These are phyloP conservation scores for Agriopis aurantiaria DNA, from an alignment of 2,888 invertebrate species.

Conservation along the genomic window DNA sequence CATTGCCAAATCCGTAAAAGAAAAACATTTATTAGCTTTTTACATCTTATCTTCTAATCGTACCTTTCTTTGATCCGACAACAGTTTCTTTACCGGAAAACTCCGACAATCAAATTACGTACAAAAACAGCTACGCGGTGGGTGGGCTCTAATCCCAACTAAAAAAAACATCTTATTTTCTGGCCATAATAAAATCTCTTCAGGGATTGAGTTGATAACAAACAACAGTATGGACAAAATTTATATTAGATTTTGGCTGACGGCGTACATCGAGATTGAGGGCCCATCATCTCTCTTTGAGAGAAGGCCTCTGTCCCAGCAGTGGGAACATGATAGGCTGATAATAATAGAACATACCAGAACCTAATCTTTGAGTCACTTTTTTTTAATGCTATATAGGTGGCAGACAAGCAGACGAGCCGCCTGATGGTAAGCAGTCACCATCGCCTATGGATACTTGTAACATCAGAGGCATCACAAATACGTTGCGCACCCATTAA, in stretches of 20 bases:
- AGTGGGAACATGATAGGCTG: no score
- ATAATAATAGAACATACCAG: no score
- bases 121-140: conserved; percentile 25
- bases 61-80: conserved; percentile 6
- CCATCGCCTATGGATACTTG: no score
- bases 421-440: no score
- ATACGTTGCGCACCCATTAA: no score
- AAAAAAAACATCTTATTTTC: conserved; percentile 43
- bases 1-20: not conserved
- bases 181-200: conserved; percentile 48
- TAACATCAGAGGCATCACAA: no score
- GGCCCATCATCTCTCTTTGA: no score
- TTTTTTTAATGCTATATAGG: no score
- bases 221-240: conserved; percentile 7
- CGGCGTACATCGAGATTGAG: no score
- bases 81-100: conserved; percentile 16
- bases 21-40: conserved; percentile 5
- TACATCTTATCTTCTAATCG: not conserved
- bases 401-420: no score
- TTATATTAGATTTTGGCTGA: not conserved
- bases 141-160: conserved; percentile 30
- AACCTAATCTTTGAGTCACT: no score
- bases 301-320: no score
- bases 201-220: conserved; percentile 36
- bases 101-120: conserved; percentile 26